Evolutionary conservation across 2,888 invertebrate species (phyloP).

Genomic region (Scaptomyza flava): DNA sequence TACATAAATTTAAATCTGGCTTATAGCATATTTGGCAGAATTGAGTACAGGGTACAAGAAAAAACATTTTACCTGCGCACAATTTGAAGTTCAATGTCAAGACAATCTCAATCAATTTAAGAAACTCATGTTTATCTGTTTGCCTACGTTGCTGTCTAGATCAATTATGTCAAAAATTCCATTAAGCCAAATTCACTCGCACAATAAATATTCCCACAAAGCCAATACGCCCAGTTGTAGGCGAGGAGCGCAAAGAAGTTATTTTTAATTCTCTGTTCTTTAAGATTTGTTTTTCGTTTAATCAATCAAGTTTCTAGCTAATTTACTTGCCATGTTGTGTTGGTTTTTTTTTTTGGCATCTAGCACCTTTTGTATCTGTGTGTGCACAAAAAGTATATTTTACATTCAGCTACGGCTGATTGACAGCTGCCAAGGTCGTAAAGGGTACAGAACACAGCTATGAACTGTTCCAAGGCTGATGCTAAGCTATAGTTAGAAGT

Average conservation of each 20-base stretch:
- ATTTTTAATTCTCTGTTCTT: conserved; percentile 4
- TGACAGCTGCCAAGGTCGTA: conserved; percentile 41
- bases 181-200: conserved; percentile 45
- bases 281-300: conserved; percentile 33
- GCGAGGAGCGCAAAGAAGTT: conserved; percentile 12
- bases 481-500: conserved; percentile 20
- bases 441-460: conserved; percentile 24
- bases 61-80: neutral
- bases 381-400: conserved; percentile 25
- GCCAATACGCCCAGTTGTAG: conserved; percentile 7
- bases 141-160: conserved; percentile 21
- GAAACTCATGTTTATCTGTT: conserved; percentile 15
- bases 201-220: conserved; percentile 3
- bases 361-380: conserved; percentile 17
- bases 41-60: neutral
- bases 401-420: conserved; percentile 18
- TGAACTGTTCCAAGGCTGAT: conserved; percentile 37
- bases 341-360: conserved; percentile 15
- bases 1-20: no score
- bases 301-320: conserved; percentile 71
- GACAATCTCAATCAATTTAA: conserved; percentile 11
- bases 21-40: no score
- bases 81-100: conserved; percentile 27
- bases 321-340: conserved; percentile 61
- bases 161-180: conserved; percentile 40